A percentile compares a stretch with the other conserved stretches of the same genome.
These are phyloP conservation scores for Oryzias woworae DNA, from an alignment of 2,113 vertebrate genomes.

Conservation along the genomic window DNA sequence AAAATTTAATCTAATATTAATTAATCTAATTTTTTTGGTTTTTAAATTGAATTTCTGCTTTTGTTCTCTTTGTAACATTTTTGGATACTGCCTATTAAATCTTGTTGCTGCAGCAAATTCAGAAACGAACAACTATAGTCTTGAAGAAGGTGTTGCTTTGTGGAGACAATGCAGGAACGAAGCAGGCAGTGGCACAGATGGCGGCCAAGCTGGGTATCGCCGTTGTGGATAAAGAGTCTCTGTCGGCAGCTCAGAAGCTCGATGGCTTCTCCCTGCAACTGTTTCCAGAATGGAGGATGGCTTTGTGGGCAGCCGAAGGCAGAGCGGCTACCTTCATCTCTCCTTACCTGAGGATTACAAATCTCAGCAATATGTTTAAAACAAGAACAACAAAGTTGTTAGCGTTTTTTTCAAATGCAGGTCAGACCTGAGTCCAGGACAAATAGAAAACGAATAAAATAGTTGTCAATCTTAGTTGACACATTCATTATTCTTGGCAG, in stretches of 20 bases:
- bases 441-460: background rate
- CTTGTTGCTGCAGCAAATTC: background rate
- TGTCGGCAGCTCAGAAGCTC: constrained; percentile 84
- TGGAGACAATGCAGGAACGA: constrained; percentile 82
- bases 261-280: constrained; percentile 91
- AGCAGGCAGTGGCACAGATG: constrained; percentile 83
- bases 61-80: background rate
- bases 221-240: constrained; percentile 86
- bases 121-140: background rate
- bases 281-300: constrained; percentile 91
- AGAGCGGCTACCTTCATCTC: constrained; percentile 78
- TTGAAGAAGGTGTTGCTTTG: constrained; percentile 86
- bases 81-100: background rate
- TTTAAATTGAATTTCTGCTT: background rate
- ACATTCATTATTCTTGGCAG: too few species aligned
- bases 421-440: constrained; percentile 26
- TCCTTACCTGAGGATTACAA: constrained; percentile 79
- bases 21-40: background rate
- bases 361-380: constrained; percentile 79
- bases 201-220: constrained; percentile 83
- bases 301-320: constrained; percentile 74
- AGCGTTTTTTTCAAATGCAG: constrained; percentile 13
- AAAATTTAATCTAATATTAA: background rate
- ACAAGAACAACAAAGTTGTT: constrained; percentile 56
- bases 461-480: background rate